These are phyloP conservation scores for Cassiopea xamachana DNA, from an alignment of 30 jellyfish, hydroid and myxozoan species.

Conservation along the genomic window DNA sequence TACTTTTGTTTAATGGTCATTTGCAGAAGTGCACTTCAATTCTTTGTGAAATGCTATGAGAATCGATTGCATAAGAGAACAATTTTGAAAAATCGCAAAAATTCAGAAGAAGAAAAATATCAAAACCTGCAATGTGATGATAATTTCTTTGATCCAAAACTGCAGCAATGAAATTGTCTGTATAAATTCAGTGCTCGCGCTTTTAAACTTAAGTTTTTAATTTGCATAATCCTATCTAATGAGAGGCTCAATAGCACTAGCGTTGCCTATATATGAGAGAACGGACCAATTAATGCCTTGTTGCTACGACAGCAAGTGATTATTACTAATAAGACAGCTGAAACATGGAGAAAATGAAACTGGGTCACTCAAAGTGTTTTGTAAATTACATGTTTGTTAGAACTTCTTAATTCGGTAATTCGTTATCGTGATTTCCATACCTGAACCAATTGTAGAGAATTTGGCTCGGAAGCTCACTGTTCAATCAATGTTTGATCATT, in stretches of 20 bases:
- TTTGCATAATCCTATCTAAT: conserved; percentile 41
- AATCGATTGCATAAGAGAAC: too few relatives aligned
- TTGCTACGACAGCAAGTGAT: conserved; percentile 28
- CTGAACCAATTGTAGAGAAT: too few relatives aligned
- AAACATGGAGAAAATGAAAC: conserved; percentile 2
- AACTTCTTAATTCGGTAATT: too few relatives aligned
- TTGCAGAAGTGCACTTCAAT: too few relatives aligned
- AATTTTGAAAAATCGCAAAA: too few relatives aligned
- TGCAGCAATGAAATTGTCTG: background rate
- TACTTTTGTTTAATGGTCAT: too few relatives aligned
- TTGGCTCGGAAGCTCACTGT: too few relatives aligned
- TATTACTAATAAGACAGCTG: conserved; percentile 35
- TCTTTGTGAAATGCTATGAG: too few relatives aligned
- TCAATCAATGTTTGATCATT: too few relatives aligned
- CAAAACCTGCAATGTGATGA: too few relatives aligned
- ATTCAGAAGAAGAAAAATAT: too few relatives aligned
- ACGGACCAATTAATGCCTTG: conserved; percentile 20
- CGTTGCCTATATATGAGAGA: background rate
- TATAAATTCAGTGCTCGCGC: background rate
- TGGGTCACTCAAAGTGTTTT: conserved; percentile 4
- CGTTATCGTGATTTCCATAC: too few relatives aligned
- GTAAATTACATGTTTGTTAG: background rate
- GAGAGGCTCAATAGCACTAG: conserved; percentile 15
- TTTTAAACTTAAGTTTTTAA: background rate
- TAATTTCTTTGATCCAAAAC: background rate